These are phyloP conservation scores for Eudemis profundana DNA, from an alignment of 2,888 invertebrate genomes.

Conservation along the genomic window DNA sequence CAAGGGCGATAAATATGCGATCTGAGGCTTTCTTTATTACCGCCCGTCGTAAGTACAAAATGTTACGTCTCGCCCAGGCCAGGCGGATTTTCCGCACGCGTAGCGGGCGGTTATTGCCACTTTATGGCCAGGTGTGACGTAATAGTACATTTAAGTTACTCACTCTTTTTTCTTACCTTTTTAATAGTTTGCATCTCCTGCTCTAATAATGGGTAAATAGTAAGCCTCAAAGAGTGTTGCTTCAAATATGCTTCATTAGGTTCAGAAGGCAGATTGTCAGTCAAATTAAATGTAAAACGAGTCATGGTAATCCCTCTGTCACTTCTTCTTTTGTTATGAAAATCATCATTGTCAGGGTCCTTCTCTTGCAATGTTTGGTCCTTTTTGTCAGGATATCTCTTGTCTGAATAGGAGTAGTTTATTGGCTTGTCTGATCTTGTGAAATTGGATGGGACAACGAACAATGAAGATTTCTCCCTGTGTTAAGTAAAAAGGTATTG, in stretches of 20 bases:
- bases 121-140: too few species aligned
- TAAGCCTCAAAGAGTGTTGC: conserved; percentile 76
- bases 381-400: conserved; percentile 60
- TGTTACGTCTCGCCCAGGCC: too few species aligned
- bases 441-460: conserved; percentile 91
- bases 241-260: conserved; percentile 86
- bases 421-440: conserved; percentile 89
- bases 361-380: conserved; percentile 49
- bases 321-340: conserved; percentile 64
- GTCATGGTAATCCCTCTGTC: conserved; percentile 79
- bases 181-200: conserved; percentile 76
- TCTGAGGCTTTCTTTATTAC: too few species aligned
- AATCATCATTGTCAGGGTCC: conserved; percentile 58
- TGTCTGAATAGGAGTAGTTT: conserved; percentile 69
- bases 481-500: not conserved
- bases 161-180: conserved; percentile 65
- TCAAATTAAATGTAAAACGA: conserved; percentile 87
- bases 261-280: conserved; percentile 86
- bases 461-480: conserved; percentile 82
- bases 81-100: too few species aligned
- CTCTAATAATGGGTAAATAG: conserved; percentile 69
- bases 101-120: too few species aligned
- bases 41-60: too few species aligned
- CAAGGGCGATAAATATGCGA: too few species aligned
- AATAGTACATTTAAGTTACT: too few species aligned